phyloP scores from a whole-genome alignment of 2,113 vertebrate species.

The Stegastes partitus region DNA sequence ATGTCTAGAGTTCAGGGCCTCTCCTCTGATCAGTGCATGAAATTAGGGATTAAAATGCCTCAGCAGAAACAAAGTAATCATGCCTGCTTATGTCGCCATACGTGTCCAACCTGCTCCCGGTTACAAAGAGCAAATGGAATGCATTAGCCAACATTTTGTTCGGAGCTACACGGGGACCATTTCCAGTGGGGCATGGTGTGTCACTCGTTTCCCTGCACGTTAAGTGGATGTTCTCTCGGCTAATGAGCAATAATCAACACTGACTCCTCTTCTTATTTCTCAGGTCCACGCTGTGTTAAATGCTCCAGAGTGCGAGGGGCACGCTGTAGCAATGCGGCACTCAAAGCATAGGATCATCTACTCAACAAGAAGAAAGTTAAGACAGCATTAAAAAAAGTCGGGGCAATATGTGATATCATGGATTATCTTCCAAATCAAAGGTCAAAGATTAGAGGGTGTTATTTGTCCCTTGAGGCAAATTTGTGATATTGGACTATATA shows the following conservation, averaged over 20 bases:
- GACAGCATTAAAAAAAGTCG: not conserved
- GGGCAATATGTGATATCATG: not conserved
- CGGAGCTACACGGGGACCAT: slow-evolving; percentile 87
- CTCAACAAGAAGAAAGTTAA: not conserved
- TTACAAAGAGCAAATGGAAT: slow-evolving; percentile 89
- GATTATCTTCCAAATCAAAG: not conserved
- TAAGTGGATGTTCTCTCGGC: slow-evolving; percentile 92
- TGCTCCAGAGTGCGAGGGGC: slow-evolving; percentile 73
- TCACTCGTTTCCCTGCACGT: slow-evolving; percentile 88
- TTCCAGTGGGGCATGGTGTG: slow-evolving; percentile 87
- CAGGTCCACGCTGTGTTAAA: slow-evolving; percentile 88
- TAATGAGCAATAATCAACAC: slow-evolving; percentile 94
- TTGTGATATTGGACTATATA: not conserved
- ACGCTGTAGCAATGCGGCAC: slow-evolving; percentile 23
- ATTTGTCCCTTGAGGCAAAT: not conserved
- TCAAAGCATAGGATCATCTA: slow-evolving; percentile 6
- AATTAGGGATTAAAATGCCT: slow-evolving; percentile 87
- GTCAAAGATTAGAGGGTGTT: not conserved
- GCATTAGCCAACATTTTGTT: slow-evolving; percentile 91
- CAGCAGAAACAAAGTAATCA: slow-evolving; percentile 88
- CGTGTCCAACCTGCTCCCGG: slow-evolving; percentile 88
- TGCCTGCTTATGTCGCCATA: slow-evolving; percentile 83
- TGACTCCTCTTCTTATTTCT: slow-evolving; percentile 88
- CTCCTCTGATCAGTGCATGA: slow-evolving; percentile 81
- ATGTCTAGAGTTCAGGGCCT: slow-evolving; percentile 68